Evolutionary conservation across 2,888 invertebrate genomes (phyloP).

Genomic region (Acanthosepion lycidas): DNA sequence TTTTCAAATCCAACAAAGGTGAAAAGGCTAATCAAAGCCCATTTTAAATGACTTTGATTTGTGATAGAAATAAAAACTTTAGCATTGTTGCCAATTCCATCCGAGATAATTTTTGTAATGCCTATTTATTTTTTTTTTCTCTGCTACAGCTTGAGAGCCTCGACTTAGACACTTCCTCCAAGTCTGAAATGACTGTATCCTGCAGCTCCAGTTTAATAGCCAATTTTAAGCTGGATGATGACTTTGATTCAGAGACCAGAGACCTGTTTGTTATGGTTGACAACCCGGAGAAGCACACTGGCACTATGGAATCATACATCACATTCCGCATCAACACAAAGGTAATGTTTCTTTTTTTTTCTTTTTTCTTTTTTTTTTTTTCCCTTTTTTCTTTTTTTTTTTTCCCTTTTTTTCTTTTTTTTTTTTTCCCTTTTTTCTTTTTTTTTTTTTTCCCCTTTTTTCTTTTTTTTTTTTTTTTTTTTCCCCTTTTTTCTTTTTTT

Average conservation of each 20-base stretch:
- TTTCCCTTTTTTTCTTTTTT: too few relatives aligned
- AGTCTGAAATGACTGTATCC: conserved; percentile 67
- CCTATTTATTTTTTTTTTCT: background rate
- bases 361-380: background rate
- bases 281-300: conserved; percentile 83
- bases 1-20: too few relatives aligned
- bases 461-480: background rate
- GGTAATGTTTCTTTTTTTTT: conserved; percentile 74
- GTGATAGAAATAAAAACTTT: too few relatives aligned
- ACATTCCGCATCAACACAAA: conserved; percentile 82
- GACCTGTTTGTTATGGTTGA: conserved; percentile 82
- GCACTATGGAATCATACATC: conserved; percentile 83
- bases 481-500: background rate
- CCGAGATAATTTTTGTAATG: too few relatives aligned
- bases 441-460: too few relatives aligned
- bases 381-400: too few relatives aligned
- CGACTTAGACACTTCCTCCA: conserved; percentile 68
- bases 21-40: too few relatives aligned
- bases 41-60: too few relatives aligned
- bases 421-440: too few relatives aligned
- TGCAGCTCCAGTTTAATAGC: conserved; percentile 70
- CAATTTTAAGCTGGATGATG: conserved; percentile 69
- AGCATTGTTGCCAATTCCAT: too few relatives aligned
- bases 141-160: conserved; percentile 68
- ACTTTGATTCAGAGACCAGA: conserved; percentile 66